Percentiles rank a stretch among this genome's conserved stretches.
phyloP scores from a whole-genome alignment of 2,113 vertebrate species.

The Otolemur garnettii region DNA sequence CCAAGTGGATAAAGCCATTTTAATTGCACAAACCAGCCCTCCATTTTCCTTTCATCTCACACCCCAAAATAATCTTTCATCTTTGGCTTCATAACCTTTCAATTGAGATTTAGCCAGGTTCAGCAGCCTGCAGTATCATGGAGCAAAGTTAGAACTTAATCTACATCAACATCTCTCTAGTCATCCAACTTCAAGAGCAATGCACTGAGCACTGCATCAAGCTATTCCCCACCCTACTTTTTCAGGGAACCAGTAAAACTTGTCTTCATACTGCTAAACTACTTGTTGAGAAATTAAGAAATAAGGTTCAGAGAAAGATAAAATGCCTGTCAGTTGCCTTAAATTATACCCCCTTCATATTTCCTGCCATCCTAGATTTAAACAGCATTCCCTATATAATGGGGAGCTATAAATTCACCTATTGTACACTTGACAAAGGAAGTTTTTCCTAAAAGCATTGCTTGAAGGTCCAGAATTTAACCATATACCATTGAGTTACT shows the following conservation, averaged over 20 bases:
- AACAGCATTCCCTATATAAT: constrained; percentile 47
- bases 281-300: constrained; percentile 57
- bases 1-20: no score
- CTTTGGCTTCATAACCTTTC: no score
- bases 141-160: background rate
- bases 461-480: constrained; percentile 69
- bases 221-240: background rate
- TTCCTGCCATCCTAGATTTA: constrained; percentile 65
- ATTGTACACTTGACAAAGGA: constrained; percentile 57
- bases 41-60: no score
- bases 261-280: constrained; percentile 63
- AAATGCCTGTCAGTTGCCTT: constrained; percentile 49
- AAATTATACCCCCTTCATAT: constrained; percentile 35
- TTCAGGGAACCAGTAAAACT: constrained; percentile 45
- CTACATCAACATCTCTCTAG: background rate
- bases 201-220: background rate
- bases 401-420: constrained; percentile 58
- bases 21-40: no score
- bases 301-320: constrained; percentile 59
- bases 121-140: background rate
- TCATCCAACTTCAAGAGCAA: background rate
- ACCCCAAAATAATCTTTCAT: no score
- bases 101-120: background rate
- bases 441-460: constrained; percentile 58
- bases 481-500: constrained; percentile 54